These are phyloP conservation scores for Gallirallus australis DNA, from an alignment of 2,797 vertebrate species.

Conservation along the genomic window DNA sequence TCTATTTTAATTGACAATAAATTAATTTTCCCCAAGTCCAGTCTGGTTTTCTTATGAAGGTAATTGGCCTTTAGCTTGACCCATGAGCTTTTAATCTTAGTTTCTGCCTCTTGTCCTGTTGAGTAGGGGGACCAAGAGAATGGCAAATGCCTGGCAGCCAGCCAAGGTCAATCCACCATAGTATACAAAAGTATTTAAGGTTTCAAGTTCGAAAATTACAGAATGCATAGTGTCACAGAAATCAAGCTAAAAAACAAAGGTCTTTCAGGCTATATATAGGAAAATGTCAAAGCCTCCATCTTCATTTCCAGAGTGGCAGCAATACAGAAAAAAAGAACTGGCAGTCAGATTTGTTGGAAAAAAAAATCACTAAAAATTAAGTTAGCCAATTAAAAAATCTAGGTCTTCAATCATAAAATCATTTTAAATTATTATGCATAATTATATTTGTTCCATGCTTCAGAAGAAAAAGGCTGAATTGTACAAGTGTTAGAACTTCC, in stretches of 20 bases:
- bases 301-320: conserved; percentile 17
- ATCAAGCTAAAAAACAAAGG: not conserved
- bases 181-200: not conserved
- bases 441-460: not conserved
- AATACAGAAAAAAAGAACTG: not conserved
- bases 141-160: fast-evolving
- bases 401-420: conserved; percentile 26
- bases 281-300: conserved; percentile 4
- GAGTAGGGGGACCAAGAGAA: not conserved
- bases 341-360: not conserved
- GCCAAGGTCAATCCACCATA: not conserved
- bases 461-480: not conserved
- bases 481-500: not conserved
- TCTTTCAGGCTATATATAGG: conserved; percentile 1
- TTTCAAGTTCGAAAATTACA: conserved; percentile 1
- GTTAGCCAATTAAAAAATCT: conserved; percentile 12
- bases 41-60: not conserved
- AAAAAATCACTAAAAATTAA: not conserved
- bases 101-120: not conserved
- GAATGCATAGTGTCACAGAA: not conserved
- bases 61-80: not conserved
- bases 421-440: not conserved
- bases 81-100: not conserved
- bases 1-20: not conserved
- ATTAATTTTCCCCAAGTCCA: not conserved